Evolutionary conservation across 2,113 vertebrate genomes (phyloP).

Genomic region (Gymnogyps californianus): DNA sequence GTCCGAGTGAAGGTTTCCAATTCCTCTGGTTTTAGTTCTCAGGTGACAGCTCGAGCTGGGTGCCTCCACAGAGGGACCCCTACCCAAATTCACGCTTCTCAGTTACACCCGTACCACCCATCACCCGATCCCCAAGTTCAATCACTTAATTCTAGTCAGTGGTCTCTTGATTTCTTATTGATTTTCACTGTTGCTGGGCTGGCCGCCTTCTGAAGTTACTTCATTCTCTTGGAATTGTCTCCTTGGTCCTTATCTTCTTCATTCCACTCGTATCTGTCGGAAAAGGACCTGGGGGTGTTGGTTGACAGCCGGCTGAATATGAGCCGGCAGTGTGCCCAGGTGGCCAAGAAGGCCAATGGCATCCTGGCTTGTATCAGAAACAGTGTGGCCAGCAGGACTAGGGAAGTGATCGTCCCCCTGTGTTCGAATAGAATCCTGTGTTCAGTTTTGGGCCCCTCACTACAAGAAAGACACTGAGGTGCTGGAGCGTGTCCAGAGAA

Average conservation of each 20-base stretch:
- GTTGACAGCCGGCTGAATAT: not conserved
- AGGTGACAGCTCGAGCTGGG: not conserved
- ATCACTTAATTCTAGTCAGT: not conserved
- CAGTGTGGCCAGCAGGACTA: not conserved
- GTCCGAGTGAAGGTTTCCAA: not conserved
- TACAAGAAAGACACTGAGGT: too few species aligned
- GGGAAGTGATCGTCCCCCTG: not conserved
- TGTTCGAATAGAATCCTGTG: rapidly evolving
- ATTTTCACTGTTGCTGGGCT: not conserved
- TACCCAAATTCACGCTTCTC: not conserved
- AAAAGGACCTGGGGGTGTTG: not conserved
- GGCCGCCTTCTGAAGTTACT: not conserved
- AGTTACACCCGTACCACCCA: not conserved
- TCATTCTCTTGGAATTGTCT: not conserved
- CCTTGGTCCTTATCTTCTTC: not conserved
- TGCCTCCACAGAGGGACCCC: not conserved
- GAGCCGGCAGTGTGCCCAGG: not conserved
- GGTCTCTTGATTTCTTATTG: not conserved
- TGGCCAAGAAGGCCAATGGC: not conserved
- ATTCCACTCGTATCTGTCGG: not conserved
- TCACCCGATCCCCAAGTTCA: not conserved
- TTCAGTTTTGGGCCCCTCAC: not conserved
- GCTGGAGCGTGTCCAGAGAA: not conserved
- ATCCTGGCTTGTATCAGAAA: not conserved
- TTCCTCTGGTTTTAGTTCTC: not conserved